Conservation (phyloP, 2,113 vertebrate species). For the Oncorhynchus tshawytscha region DNA sequence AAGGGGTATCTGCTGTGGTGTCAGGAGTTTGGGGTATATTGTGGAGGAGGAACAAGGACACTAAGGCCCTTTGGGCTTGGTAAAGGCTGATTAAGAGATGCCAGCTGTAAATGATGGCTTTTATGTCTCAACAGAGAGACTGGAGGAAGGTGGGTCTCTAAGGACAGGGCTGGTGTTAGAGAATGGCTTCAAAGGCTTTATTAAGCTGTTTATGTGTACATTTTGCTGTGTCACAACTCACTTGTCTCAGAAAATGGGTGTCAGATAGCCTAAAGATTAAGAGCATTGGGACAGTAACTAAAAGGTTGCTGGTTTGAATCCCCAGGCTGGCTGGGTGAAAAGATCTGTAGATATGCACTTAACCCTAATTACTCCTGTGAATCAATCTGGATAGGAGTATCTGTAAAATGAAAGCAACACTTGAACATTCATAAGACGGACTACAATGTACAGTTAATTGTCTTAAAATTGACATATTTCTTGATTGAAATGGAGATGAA, state of each 20-base stretch:
- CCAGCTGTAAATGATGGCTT: conserved; percentile 3
- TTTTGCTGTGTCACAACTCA: conserved; percentile 16
- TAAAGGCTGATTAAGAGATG: background rate
- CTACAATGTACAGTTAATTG: background rate
- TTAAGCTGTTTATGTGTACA: background rate
- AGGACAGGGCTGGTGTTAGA: background rate
- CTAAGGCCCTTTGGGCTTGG: background rate
- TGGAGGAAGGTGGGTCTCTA: background rate
- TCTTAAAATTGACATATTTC: background rate
- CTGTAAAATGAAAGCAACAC: too few relatives aligned
- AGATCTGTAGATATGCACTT: too few relatives aligned
- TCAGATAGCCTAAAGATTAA: too few relatives aligned
- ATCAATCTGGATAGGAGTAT: too few relatives aligned
- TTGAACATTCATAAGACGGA: background rate
- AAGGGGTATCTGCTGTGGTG: background rate
- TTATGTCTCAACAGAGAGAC: conserved; percentile 19
- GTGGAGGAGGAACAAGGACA: background rate
- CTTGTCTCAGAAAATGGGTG: background rate
- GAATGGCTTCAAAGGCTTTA: background rate
- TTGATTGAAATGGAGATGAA: background rate
- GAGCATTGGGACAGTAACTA: too few relatives aligned
- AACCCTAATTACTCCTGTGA: too few relatives aligned
- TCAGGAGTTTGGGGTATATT: background rate
- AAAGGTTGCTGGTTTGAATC: too few relatives aligned
- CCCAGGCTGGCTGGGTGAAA: too few relatives aligned